Evolutionary conservation across 2,888 invertebrate species (phyloP), one percentile per base, ranked within the genome.

Genomic region (Rhyacophila evoluta): DNA sequence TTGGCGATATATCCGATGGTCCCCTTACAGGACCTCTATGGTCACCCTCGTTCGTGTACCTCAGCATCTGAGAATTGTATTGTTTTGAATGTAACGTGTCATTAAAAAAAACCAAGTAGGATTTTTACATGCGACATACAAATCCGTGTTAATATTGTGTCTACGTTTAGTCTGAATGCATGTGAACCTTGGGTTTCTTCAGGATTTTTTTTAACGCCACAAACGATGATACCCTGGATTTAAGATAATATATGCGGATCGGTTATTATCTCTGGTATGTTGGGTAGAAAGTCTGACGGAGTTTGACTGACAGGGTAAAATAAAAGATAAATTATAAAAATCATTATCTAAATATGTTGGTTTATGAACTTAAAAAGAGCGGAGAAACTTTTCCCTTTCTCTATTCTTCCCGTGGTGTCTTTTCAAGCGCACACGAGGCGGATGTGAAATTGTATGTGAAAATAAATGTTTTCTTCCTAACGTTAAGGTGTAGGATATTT

Each of bases 401-500:
- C 76, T 72, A 36, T 72, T 76, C 36, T 33, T 55, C 41, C 37
- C 72, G 67, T 39, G 12, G 37, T 37, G 27, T 76, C 71, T 28
- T 69, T 37, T 3, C 3, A 33, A 33, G 4, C 1, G 41, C 15
- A 6, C 6, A 4, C 41, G 55, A 12, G 55, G 55, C 55, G 25
- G 19, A 72, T 39, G 72, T 55, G 11, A 77, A 73, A 72, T 73
- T 78, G 74, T 74, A 68, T 73, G 78, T 78, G 78, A 78, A 72
- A 73, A 19, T 78, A 69, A 78, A 78, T 78, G 78, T 78, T 78
- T 72, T 74, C 78, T 78, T 78, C 74, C 69, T 78, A 78, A 74
- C 39, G 37, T 74, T 74, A 78, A 75, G 74, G 74, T 37, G 37
- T 77, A 77, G 77, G 37, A 72, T 72, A 73, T 70, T 70, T 75